Percentiles rank a stretch among this genome's conserved stretches.
phyloP scores from a whole-genome alignment of 2,888 invertebrate genomes.

The Vannuccia rotundouncinata region DNA sequence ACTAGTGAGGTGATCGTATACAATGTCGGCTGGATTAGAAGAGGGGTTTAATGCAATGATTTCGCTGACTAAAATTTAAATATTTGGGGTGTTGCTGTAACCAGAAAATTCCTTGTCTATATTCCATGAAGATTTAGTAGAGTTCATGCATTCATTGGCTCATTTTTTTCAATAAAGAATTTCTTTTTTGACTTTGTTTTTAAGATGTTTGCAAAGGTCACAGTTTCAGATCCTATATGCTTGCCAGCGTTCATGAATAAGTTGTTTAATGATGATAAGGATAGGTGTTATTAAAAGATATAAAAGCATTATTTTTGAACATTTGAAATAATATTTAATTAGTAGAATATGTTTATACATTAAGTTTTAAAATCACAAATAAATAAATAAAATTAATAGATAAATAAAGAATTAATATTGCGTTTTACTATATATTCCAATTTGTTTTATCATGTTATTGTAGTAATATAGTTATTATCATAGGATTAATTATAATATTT shows the following conservation, averaged over 20 bases:
- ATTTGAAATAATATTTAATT: too few species aligned
- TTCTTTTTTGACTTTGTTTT: conserved; percentile 8
- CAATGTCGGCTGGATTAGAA: neutral
- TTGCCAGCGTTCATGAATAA: conserved; percentile 8
- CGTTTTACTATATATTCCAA: too few species aligned
- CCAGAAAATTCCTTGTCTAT: neutral
- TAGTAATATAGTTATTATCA: too few species aligned
- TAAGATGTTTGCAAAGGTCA: neutral
- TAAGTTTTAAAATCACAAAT: too few species aligned
- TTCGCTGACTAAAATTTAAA: neutral
- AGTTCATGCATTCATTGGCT: neutral
- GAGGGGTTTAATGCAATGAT: neutral
- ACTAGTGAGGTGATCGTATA: neutral
- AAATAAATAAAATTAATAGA: too few species aligned
- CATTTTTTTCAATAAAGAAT: neutral
- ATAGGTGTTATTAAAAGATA: too few species aligned
- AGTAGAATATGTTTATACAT: too few species aligned
- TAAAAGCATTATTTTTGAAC: too few species aligned
- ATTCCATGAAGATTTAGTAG: neutral
- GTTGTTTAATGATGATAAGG: conserved; percentile 16
- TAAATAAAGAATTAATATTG: too few species aligned
- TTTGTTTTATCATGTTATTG: too few species aligned
- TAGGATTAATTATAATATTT: too few species aligned
- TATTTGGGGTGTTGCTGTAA: neutral
- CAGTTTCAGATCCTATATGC: neutral